Percentiles rank a stretch among this genome's conserved stretches.
Conservation (phyloP, 2,797 vertebrate genomes). For the Tangara arthus region DNA sequence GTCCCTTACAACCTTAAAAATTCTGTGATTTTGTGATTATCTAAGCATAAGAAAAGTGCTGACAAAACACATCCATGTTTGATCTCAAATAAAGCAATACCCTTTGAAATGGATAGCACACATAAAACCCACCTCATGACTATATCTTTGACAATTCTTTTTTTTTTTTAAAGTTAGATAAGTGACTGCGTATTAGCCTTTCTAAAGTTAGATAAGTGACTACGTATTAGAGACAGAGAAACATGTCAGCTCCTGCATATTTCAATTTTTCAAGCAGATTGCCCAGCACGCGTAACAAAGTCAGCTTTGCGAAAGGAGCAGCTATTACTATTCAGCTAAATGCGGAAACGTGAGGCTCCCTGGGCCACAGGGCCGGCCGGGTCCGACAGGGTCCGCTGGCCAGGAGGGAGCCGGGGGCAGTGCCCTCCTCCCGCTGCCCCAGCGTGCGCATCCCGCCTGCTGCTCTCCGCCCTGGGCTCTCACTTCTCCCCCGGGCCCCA, state of each 20-base stretch:
- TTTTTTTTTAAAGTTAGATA: not conserved
- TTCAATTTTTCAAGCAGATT: too few relatives aligned
- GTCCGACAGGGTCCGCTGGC: not conserved
- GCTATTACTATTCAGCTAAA: not conserved
- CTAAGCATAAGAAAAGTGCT: not conserved
- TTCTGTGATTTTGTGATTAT: not conserved
- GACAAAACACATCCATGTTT: not conserved
- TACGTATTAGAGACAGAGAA: not conserved
- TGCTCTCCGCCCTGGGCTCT: fast-evolving
- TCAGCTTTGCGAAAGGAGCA: not conserved
- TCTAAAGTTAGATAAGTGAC: not conserved
- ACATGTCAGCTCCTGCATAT: not conserved
- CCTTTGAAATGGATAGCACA: not conserved
- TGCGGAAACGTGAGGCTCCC: fast-evolving
- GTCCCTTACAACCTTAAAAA: not conserved
- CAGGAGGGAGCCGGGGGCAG: not conserved
- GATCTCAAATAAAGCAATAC: not conserved
- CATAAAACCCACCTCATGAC: fast-evolving
- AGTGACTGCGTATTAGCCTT: fast-evolving
- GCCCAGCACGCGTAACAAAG: not conserved
- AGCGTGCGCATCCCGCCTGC: fast-evolving
- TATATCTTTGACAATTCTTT: not conserved
- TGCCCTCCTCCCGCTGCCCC: not conserved
- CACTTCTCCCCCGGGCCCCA: not conserved
- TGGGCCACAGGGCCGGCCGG: not conserved